Evolutionary conservation across 2,113 vertebrate species (phyloP), one percentile per base, ranked within the genome.

Genomic region (Lepisosteus oculatus): DNA sequence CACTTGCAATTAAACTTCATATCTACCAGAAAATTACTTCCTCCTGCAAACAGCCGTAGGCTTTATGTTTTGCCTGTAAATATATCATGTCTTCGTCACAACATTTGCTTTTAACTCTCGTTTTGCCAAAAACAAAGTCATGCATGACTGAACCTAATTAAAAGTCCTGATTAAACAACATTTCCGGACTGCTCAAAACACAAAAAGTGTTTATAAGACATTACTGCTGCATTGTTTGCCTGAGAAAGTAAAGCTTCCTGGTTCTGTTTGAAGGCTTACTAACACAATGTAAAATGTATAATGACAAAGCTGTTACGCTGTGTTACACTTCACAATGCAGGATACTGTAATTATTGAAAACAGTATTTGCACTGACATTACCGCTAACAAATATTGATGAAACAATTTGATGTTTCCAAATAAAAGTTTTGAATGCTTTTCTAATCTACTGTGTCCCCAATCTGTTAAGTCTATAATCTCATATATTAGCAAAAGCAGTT

Each of bases 41-140:
- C 59, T 29, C 41, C 12, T 70, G 3, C 43, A 63, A 44, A 47
- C 17, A 12, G 15, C 62, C 13, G 7, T 15, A 6, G 55, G 51
- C 47, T 45, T 54, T 59, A 29, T 29, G 17, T 29, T 29, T 29
- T 29, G 17, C 17, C 17, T 29, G 17, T 29, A 29, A 29, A 29
- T 29, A 29, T 29, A 8, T 11, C 15, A 45, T 54, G 73, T 62
- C 61, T 63, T 70, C 66, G 61, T 64, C 71, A 75, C 68, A 47
- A 78, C 78, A 76, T 72, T 47, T 29, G 42, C 51, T 56, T 59
- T 81, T 78, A 81, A 83, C 62, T 72, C 62, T 55, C 61, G 29
- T 62, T 71, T 79, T 80, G 78, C 70, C 75, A 77, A 76, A 76
- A n/a, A 43, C 45, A 29, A 13, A 61, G 55, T 81, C 77, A 74